Base-by-base conservation (phyloP, 2,113 vertebrate genomes). In the Nanorana parkeri region DNA sequence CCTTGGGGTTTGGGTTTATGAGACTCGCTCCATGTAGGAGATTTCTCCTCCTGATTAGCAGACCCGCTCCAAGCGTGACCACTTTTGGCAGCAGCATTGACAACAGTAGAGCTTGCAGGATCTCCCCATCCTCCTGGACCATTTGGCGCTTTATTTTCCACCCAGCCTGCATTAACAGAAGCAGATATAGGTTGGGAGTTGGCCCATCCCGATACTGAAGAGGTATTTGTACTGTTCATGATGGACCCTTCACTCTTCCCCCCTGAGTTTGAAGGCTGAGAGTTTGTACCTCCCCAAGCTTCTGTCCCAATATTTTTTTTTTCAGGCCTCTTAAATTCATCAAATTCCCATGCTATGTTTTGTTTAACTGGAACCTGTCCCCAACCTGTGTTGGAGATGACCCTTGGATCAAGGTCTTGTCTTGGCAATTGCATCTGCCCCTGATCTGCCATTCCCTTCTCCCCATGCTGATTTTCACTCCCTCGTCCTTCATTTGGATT, bases 331-430 rank as follows among this genome's bases (percentile, higher is more conserved):
- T 91, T 94, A 87, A 93, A 95, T 90, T 97, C 96, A 89, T 99
- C 97, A 94, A 98, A 97, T 91, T 99, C 97, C 98, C 98, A 99
- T 85, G 95, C 95, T 87, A 96, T 99, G 92, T 99, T 97, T 88
- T 99, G 98, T 86, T 95, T 95, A 64, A 99, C 97, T 51, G 98
- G 98, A 83, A 96, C 98, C 92, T 99, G 98, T 86, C 98, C 98
- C 98, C 98, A 99, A 52, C 98, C 98, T 0, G 95, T 93, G 87
- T 99, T 99, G 88, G 95, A 97, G 87, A 99, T 92, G 84, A 99
- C 98, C 84, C 96, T 92, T 28, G 97, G 98, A 90, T 99, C 98
- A 80, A 99, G 93, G 85, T 99, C 97, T 74, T 92, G 96, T 87
- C 96, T 94, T 84, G 96, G 96, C 88, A 96, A 86, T 75, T 89